Evolutionary conservation across 2,888 invertebrate species (phyloP).

Genomic region (Caenorhabditis macrosperma): DNA sequence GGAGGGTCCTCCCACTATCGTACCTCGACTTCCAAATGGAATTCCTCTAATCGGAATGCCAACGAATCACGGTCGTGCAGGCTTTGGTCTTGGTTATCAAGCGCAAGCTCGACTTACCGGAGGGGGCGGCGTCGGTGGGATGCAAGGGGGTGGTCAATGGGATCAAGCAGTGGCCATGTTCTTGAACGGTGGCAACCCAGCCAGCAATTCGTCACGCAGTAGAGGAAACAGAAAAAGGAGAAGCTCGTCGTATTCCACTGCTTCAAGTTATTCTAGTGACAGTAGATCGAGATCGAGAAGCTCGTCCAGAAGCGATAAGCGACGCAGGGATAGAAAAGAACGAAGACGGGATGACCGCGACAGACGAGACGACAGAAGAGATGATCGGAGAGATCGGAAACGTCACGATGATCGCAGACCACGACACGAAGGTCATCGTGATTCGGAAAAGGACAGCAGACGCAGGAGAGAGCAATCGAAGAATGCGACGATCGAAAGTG

Average conservation of each 20-base stretch:
- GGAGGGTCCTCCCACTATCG: constrained; percentile 35
- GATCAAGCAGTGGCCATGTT: constrained; percentile 61
- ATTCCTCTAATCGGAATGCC: constrained; percentile 57
- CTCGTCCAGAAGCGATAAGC: constrained; percentile 47
- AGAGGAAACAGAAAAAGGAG: constrained; percentile 28
- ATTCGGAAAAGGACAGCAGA: constrained; percentile 9
- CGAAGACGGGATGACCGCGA: constrained; percentile 14
- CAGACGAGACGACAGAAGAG: constrained; percentile 24
- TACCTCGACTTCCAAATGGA: constrained; percentile 66
- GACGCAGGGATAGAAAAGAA: constrained; percentile 39
- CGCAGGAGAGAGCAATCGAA: constrained; percentile 29
- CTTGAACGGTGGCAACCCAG: constrained; percentile 17
- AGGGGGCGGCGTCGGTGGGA: constrained; percentile 26
- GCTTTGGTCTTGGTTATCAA: constrained; percentile 56
- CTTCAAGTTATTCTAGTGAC: constrained; percentile 38
- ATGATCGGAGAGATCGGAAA: constrained; percentile 25
- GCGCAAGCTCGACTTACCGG: constrained; percentile 21
- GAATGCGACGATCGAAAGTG: constrained; percentile 68
- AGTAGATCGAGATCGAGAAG: constrained; percentile 54
- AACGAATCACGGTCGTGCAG: constrained; percentile 63
- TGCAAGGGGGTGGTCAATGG: constrained; percentile 44
- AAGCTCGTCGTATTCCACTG: constrained; percentile 60
- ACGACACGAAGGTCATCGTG: background rate
- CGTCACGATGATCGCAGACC: constrained; percentile 11
- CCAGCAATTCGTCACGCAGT: background rate